Base-by-base conservation (phyloP, 2,888 invertebrate species). In the Cataglyphis albicans region DNA sequence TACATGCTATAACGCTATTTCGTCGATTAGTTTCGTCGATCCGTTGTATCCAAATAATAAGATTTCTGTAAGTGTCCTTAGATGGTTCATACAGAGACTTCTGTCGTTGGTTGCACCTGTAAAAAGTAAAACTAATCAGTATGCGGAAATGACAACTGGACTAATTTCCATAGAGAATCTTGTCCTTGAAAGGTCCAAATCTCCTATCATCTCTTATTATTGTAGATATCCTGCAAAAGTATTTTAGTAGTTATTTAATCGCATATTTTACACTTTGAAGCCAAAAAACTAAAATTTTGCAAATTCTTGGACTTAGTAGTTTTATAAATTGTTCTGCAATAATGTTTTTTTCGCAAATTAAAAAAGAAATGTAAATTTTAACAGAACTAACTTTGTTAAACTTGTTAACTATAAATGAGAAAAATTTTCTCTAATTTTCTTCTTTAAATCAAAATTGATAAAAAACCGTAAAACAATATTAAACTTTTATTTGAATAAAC, bases 91-190 rank as follows among this genome's bases (percentile, higher is more conserved):
- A 1, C n/a, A 35, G 32, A 52, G 18, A 80, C 29, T 76, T 38
- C 29, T 59, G n/a, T 44, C 64, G 3, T 21, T 3, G 12, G n/a
- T 80, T 44, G 82, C 83, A 90, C 90, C 90, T 90, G 78, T 76
- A 87, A 72, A 90, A 90, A 90, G 84, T 48, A 72, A 7, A 81
- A 76, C 44, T 70, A 61, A 61, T 90, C 41, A 90, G 90, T 90
- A 90, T 84, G n/a, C 67, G 85, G 87, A 89, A 90, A 68, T 21
- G 61, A 5, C 38, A 41, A 32, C 3, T 55, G 25, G 55, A 65
- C n/a, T 10, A 10, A n/a, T 68, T 18, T 59, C 32, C 59, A 9
- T n/a, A 41, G 0, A 44, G 7, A n/a, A 35, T 12, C 12, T 44
- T 25, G 21, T 57, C 10, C 21, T 35, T 12, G 12, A 35, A 7